phyloP scores from a whole-genome alignment of 1,140 invertebrate species.

The Notospermus geniculatus region DNA sequence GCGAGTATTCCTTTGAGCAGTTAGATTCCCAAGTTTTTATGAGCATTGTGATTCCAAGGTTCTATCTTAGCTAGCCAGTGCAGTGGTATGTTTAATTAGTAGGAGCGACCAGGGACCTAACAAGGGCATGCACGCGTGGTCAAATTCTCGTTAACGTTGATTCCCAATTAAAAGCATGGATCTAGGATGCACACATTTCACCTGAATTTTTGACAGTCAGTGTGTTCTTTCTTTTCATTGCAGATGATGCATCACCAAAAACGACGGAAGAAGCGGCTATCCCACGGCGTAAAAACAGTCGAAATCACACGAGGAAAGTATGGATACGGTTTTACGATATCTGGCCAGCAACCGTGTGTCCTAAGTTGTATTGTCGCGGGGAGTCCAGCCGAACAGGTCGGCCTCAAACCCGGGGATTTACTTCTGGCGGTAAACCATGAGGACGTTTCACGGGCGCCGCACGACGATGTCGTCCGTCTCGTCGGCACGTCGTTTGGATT shows the following conservation, averaged over 20 bases:
- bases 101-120: too few species aligned
- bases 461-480: conserved; percentile 87
- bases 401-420: conserved; percentile 85
- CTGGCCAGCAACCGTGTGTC: conserved; percentile 88
- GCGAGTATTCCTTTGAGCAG: too few species aligned
- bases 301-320: conserved; percentile 79
- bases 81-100: too few species aligned
- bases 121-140: too few species aligned
- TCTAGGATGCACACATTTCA: too few species aligned
- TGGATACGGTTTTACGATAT: conserved; percentile 90
- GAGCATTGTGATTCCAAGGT: too few species aligned
- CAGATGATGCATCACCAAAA: conserved; percentile 52
- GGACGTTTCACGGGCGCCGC: conserved; percentile 82
- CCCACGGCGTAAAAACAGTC: conserved; percentile 78
- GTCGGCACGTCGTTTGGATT: conserved; percentile 81
- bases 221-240: conserved; percentile 2
- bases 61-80: too few species aligned
- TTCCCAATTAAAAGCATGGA: too few species aligned
- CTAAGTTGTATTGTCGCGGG: conserved; percentile 81
- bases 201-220: background rate
- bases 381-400: conserved; percentile 80
- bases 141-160: too few species aligned
- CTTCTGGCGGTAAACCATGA: conserved; percentile 86
- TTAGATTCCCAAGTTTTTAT: too few species aligned
- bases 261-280: conserved; percentile 75